Conservation (phyloP, 2,113 vertebrate species). For the Anoplopoma fimbria region DNA sequence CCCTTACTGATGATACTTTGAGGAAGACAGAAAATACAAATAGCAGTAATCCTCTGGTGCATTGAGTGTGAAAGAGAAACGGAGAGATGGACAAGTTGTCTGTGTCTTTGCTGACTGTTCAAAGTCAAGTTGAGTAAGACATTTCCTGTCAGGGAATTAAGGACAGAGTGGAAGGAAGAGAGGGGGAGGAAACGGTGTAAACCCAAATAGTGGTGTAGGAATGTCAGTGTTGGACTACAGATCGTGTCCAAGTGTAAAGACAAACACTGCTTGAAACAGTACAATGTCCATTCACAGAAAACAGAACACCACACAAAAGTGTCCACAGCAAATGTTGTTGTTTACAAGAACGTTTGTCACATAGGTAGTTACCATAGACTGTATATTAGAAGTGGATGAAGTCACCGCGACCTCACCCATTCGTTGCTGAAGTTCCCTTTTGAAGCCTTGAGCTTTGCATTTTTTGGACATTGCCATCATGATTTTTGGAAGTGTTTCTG, state of each 20-base stretch:
- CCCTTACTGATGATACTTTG: constrained; percentile 4
- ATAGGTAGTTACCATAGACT: not conserved
- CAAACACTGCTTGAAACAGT: constrained; percentile 46
- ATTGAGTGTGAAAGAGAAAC: constrained; percentile 9
- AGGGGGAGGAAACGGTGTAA: constrained; percentile 28
- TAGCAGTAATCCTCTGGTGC: not conserved
- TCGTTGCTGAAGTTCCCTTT: not conserved
- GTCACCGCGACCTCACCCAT: not conserved
- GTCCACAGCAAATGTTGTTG: not conserved
- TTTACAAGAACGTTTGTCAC: constrained; percentile 20
- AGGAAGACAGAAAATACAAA: constrained; percentile 4
- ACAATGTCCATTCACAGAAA: constrained; percentile 4
- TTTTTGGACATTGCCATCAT: not conserved
- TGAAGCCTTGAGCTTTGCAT: not conserved
- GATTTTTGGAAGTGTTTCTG: not conserved
- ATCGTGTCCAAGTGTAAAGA: constrained; percentile 47
- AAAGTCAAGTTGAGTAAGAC: constrained; percentile 50
- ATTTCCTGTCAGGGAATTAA: constrained; percentile 46
- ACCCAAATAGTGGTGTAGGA: constrained; percentile 45
- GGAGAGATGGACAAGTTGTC: constrained; percentile 23
- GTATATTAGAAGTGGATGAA: not conserved
- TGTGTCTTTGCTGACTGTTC: constrained; percentile 26
- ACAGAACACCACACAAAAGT: constrained; percentile 14
- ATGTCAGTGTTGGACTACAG: constrained; percentile 51
- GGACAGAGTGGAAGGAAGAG: constrained; percentile 15